Evolutionary conservation across 2,797 vertebrate species (phyloP).

Genomic region (Epinephelus awoara): DNA sequence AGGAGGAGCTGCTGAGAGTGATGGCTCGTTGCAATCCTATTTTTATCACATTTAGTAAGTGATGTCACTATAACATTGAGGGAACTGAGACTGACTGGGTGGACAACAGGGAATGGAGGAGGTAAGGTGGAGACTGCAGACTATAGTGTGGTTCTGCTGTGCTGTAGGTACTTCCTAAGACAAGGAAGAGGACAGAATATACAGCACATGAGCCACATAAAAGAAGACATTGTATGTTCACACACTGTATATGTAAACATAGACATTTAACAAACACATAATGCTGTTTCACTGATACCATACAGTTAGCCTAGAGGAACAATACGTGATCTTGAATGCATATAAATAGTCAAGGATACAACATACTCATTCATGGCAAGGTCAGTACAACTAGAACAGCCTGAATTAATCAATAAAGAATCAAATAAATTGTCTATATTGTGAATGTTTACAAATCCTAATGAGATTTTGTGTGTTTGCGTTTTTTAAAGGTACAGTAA

Average conservation of each 20-base stretch:
- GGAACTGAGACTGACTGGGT: slow-evolving; percentile 32
- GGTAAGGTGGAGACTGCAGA: slow-evolving; percentile 36
- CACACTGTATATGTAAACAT: slow-evolving; percentile 1
- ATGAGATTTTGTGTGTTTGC: slow-evolving; percentile 8
- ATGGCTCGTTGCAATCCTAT: slow-evolving; percentile 74
- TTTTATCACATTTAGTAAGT: slow-evolving; percentile 76
- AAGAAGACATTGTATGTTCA: neutral
- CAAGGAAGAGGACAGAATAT: slow-evolving; percentile 7
- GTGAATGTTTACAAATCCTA: slow-evolving; percentile 20
- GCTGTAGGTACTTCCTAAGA: slow-evolving; percentile 16
- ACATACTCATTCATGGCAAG: neutral
- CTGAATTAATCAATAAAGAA: neutral
- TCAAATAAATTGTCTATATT: slow-evolving; percentile 5
- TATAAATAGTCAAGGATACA: slow-evolving; percentile 1
- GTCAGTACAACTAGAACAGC: neutral
- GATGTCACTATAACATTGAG: slow-evolving; percentile 52
- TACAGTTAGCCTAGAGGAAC: slow-evolving; percentile 14
- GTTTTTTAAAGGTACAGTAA: slow-evolving; percentile 4
- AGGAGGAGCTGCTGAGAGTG: slow-evolving; percentile 76
- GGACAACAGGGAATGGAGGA: slow-evolving; percentile 22
- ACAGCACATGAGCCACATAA: neutral
- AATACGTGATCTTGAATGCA: slow-evolving; percentile 10
- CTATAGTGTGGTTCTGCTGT: slow-evolving; percentile 16
- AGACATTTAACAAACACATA: slow-evolving; percentile 13
- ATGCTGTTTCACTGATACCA: neutral